Evolutionary conservation across 2,888 invertebrate species (phyloP), one percentile per base, ranked within the genome.

Genomic region (Drosophila yooni): DNA sequence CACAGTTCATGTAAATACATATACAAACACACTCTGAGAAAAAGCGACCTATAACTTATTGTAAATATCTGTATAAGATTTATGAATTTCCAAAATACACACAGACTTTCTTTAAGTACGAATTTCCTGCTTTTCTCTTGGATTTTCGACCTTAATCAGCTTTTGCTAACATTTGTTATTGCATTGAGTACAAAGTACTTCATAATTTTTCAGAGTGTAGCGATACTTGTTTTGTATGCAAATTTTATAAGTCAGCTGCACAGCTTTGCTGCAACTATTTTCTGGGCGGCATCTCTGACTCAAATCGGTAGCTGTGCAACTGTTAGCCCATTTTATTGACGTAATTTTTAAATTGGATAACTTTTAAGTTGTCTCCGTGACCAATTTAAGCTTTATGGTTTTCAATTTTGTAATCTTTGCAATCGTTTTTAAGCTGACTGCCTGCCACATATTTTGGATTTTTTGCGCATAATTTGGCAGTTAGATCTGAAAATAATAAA

Each of bases 401-500:
- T n/a, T 11, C 51, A 61, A 40, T 38, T 53, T 40, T n/a, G 61
- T 52, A 70, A 77, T 57, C 62, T 62, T 34, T 52, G 54, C 51
- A 74, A 77, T 67, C 70, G 50, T 60, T 70, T 70, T 70, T 50
- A 59, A 64, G 46, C 66, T 52, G 80, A 60, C 83, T 74, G 74
- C 56, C 72, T 76, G 89, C 76, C 76, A 74, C 74, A 76, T 70
- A 62, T 82, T 70, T 65, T 54, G 63, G 60, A 72, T 81, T 70
- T 83, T 60, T 66, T 77, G 29, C 70, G 61, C 71, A 80, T 88
- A 82, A 84, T 80, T 79, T 83, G 54, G 40, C 76, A 72, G 79
- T 60, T 74, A 83, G 81, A 86, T 83, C 80, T 48, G 59, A 66
- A 46, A 81, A 74, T 86, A 89, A 85, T 87, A 84, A 87, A 85